Percentiles rank a stretch among this genome's conserved stretches.
Conservation (phyloP, 2,113 vertebrate genomes). For the Rhineura floridana region DNA sequence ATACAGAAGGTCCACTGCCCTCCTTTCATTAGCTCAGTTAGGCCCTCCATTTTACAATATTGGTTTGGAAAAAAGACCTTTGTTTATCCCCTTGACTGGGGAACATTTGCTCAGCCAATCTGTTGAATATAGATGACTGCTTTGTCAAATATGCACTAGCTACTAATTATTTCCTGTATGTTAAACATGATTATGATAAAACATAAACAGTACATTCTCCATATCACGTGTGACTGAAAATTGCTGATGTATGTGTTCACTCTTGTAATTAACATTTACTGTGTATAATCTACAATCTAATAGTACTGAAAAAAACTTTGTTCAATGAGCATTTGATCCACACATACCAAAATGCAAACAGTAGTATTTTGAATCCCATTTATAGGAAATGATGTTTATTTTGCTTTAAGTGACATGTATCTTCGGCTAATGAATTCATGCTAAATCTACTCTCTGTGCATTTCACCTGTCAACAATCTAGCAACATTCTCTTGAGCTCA, state of each 20-base stretch:
- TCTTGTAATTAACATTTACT: conserved; percentile 2
- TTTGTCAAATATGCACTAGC: conserved; percentile 13
- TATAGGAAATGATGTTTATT: conserved; percentile 1
- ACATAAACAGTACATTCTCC: conserved; percentile 5
- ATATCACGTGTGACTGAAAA: neutral
- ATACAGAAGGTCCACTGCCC: neutral
- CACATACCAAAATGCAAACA: neutral
- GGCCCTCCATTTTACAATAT: conserved; percentile 1
- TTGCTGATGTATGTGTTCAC: neutral
- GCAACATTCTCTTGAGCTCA: conserved; percentile 1
- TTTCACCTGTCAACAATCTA: conserved; percentile 14
- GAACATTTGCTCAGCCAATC: conserved; percentile 26
- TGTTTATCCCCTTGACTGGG: neutral
- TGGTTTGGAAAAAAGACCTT: conserved; percentile 3
- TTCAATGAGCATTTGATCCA: neutral
- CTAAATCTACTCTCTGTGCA: neutral
- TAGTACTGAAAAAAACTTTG: neutral
- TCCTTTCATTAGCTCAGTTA: neutral
- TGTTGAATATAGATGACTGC: neutral
- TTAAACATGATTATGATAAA: conserved; percentile 18
- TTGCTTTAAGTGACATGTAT: neutral
- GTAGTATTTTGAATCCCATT: conserved; percentile 2
- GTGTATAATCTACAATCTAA: neutral
- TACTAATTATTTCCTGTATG: conserved; percentile 22
- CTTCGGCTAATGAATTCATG: conserved; percentile 10